Evolutionary conservation across 2,888 invertebrate species (phyloP).

Genomic region (Agrotis segetum): DNA sequence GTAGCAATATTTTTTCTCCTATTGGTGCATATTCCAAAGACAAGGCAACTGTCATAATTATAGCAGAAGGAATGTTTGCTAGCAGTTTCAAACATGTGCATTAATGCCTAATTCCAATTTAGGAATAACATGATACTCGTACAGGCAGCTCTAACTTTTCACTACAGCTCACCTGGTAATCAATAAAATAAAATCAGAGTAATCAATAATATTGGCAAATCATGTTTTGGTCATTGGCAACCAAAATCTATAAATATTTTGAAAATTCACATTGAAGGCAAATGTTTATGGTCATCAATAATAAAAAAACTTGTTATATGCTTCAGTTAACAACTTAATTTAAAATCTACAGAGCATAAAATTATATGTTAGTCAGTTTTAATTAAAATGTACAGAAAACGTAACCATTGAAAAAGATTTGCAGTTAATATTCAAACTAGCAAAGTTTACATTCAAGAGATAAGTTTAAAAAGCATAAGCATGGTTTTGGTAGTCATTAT

Average conservation of each 20-base stretch:
- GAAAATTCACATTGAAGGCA: no score
- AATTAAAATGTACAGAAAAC: background rate
- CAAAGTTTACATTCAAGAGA: background rate
- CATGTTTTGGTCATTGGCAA: background rate
- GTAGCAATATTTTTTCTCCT: background rate
- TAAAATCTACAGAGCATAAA: background rate
- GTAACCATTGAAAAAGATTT: constrained; percentile 15
- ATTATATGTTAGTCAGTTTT: background rate
- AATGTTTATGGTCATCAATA: no score
- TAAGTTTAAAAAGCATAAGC: no score
- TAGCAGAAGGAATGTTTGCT: no score
- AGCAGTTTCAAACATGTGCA: constrained; percentile 4
- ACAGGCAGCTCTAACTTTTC: no score
- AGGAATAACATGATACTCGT: no score
- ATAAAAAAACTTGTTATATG: background rate
- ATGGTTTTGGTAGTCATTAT: no score
- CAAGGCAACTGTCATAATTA: background rate
- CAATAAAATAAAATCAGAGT: background rate
- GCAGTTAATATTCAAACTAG: no score
- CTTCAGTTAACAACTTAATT: constrained; percentile 10
- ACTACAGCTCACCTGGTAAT: no score
- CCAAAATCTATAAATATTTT: no score
- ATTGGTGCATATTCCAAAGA: background rate
- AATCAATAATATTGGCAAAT: no score
- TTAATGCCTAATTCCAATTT: background rate